These are phyloP conservation scores for Myripristis murdjan DNA, from an alignment of 2,797 vertebrate genomes.

Conservation along the genomic window DNA sequence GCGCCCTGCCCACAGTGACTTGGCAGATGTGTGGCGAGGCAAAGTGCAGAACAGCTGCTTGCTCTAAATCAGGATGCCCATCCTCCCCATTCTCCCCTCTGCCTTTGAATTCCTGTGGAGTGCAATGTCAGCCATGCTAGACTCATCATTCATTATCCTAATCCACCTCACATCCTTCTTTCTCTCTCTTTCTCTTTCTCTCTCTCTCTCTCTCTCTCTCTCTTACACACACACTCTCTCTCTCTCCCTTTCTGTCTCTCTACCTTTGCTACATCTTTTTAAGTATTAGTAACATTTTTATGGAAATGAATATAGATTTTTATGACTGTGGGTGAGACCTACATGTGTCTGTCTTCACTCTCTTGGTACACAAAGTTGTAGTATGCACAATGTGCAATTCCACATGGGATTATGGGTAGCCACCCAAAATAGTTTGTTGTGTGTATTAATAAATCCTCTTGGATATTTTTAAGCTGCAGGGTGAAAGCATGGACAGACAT, in stretches of 20 bases:
- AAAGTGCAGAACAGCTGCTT: conserved; percentile 79
- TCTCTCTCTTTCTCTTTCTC: neutral
- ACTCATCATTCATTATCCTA: conserved; percentile 77
- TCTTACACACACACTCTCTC: no score
- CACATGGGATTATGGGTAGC: neutral
- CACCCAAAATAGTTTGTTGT: conserved; percentile 14
- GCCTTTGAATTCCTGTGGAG: conserved; percentile 82
- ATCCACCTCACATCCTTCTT: conserved; percentile 38
- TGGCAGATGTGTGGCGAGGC: conserved; percentile 79
- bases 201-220: neutral
- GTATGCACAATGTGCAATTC: conserved; percentile 8
- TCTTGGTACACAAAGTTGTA: conserved; percentile 1
- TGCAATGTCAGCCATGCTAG: conserved; percentile 81
- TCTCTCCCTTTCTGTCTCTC: neutral
- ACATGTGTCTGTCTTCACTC: neutral
- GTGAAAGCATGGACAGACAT: conserved; percentile 29
- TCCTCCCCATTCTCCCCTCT: conserved; percentile 69
- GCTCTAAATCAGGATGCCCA: conserved; percentile 79
- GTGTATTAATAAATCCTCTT: conserved; percentile 52
- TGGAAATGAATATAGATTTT: conserved; percentile 14
- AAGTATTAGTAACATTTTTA: neutral
- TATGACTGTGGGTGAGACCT: no score
- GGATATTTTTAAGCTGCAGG: conserved; percentile 36
- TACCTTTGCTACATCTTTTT: neutral
- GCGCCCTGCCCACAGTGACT: conserved; percentile 70